A percentile compares a stretch with the other conserved stretches of the same genome.
Evolutionary conservation across 2,113 vertebrate species (phyloP).

Genomic region (Chaetops frenatus): DNA sequence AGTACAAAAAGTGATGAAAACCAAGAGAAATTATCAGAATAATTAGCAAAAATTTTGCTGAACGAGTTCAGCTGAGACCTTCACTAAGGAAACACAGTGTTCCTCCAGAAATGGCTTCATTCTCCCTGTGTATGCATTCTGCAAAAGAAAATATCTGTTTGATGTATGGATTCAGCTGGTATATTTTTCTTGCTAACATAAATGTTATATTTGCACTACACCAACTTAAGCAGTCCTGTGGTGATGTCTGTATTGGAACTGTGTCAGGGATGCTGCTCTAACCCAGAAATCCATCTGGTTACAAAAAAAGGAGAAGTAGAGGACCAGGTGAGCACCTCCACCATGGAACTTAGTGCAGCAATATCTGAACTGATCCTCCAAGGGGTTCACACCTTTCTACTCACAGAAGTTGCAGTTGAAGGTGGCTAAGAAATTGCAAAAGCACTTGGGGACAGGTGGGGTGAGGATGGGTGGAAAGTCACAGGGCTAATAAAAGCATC

Average conservation of each 20-base stretch:
- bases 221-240: background rate
- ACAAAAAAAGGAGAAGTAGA: background rate
- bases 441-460: background rate
- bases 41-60: background rate
- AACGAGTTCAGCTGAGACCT: background rate
- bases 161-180: background rate
- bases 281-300: background rate
- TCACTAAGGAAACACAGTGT: background rate
- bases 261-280: rapidly evolving
- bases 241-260: background rate
- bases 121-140: background rate
- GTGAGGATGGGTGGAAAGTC: background rate
- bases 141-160: background rate
- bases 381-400: background rate
- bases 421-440: background rate
- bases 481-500: background rate
- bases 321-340: background rate
- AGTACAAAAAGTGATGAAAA: background rate
- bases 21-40: background rate
- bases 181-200: background rate
- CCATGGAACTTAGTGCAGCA: background rate
- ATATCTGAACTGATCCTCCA: background rate
- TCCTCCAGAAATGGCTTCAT: background rate
- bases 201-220: background rate
- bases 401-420: rapidly evolving